Base-by-base conservation (phyloP, 37 sponge, comb jelly and placozoan species). In the Chondrosia reniformis region DNA sequence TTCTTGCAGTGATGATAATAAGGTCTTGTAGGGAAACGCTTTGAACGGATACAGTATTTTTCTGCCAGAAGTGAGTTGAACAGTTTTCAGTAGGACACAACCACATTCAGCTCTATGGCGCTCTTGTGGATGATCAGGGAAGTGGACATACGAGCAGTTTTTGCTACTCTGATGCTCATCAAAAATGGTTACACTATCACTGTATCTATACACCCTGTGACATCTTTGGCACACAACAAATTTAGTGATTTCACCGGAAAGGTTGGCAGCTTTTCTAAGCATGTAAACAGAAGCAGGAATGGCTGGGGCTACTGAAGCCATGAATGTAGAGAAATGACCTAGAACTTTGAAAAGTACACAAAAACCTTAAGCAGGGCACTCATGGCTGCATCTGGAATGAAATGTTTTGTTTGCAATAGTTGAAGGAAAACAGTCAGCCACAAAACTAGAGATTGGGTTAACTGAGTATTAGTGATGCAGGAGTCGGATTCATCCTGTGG, bases 111-210 rank as follows among this genome's bases (percentile, higher is more conserved):
- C 63, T 62, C 63, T 22, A 22, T 62, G 63, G 0, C 19, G 34
- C 3, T n/a, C 12, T 9, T 86, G 87, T 42, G 82, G 82, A 41
- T 86, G 79, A n/a, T 69, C 30, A 33, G 82, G 87, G 75, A 81
- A 86, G 28, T 25, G 41, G 19, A 75, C 37, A 86, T 56, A 77
- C 25, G 21, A 42, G 54, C 86, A 86, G 41, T 45, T 77, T 4
- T 57, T 74, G 32, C 75, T 82, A 57, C 72, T 54, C 39, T 5
- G 24, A 22, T 62, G 63, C 13, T n/a, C 63, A 8, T 62, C 21
- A 62, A 62, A 12, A 75, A 75, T 46, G 41, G 46, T 13, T 30
- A 57, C 15, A 33, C 78, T 58, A 30, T 77, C 58, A 24, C 58
- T 28, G 15, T 58, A 55, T 7, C 27, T 15, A 28, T 77, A 77